Evolutionary conservation across 2,888 invertebrate species (phyloP).

Genomic region (Ennomos quercinarius): DNA sequence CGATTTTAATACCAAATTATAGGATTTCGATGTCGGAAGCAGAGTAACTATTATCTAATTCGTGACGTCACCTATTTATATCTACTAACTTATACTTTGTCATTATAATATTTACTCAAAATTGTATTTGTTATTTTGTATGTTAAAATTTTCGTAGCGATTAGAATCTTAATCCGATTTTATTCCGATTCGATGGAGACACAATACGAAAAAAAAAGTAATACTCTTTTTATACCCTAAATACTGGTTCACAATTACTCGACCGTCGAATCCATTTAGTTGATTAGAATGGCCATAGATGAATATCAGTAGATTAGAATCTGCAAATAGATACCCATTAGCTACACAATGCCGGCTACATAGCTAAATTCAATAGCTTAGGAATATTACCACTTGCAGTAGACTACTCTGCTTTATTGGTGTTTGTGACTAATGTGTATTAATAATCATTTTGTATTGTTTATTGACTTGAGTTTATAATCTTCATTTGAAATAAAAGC

Average conservation of each 20-base stretch:
- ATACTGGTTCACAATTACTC: conserved; percentile 59
- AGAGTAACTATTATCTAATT: background rate
- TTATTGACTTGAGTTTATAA: conserved; percentile 38
- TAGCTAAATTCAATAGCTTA: conserved; percentile 57
- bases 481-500: conserved; percentile 53
- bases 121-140: conserved; percentile 14
- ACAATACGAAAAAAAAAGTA: conserved; percentile 42
- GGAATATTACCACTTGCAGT: conserved; percentile 35
- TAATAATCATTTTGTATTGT: conserved; percentile 33
- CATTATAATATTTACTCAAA: background rate
- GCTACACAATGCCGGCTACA: conserved; percentile 57
- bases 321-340: conserved; percentile 71
- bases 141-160: conserved; percentile 22
- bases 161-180: conserved; percentile 55
- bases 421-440: conserved; percentile 31
- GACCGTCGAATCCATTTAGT: conserved; percentile 64
- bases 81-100: background rate
- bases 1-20: conserved; percentile 39
- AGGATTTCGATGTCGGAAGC: conserved; percentile 26
- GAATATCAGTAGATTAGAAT: conserved; percentile 71
- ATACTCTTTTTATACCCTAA: conserved; percentile 56
- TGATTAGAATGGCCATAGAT: conserved; percentile 68
- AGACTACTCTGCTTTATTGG: conserved; percentile 25
- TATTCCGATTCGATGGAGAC: conserved; percentile 53
- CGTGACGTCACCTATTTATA: background rate